phyloP scores from a whole-genome alignment of 2,113 vertebrate species.

The Petroica traversi region DNA sequence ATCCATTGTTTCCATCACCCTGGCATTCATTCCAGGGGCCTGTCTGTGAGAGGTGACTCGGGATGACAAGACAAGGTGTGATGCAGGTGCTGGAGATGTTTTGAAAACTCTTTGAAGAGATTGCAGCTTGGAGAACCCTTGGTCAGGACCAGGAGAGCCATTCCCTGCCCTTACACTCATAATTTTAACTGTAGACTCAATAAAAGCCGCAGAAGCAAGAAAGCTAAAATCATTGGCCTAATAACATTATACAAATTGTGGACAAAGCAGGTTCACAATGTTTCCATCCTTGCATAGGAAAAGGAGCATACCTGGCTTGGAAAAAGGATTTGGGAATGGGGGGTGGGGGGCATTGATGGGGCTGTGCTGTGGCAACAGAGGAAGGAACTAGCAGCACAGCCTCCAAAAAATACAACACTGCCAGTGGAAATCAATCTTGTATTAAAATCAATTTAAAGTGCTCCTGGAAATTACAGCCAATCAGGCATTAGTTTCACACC shows the following conservation, averaged over 20 bases:
- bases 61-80: not conserved
- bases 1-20: not conserved
- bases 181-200: not conserved
- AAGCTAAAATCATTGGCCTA: not conserved
- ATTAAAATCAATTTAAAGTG: not conserved
- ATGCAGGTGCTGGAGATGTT: not conserved
- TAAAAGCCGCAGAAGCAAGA: not conserved
- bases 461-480: not conserved
- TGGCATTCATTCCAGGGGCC: not conserved
- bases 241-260: not conserved
- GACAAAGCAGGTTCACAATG: accelerated
- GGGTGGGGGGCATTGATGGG: not conserved
- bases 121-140: not conserved
- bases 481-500: not conserved
- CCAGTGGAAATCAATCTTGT: not conserved
- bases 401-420: not conserved
- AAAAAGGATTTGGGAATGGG: not conserved
- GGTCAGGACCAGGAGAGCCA: not conserved
- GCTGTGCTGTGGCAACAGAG: not conserved
- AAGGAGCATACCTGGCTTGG: not conserved
- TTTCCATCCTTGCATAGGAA: accelerated
- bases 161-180: not conserved
- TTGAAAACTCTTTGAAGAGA: not conserved
- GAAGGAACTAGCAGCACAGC: not conserved
- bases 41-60: accelerated